phyloP scores from a whole-genome alignment of 2,797 vertebrate genomes.

The Myotis vivesi region DNA sequence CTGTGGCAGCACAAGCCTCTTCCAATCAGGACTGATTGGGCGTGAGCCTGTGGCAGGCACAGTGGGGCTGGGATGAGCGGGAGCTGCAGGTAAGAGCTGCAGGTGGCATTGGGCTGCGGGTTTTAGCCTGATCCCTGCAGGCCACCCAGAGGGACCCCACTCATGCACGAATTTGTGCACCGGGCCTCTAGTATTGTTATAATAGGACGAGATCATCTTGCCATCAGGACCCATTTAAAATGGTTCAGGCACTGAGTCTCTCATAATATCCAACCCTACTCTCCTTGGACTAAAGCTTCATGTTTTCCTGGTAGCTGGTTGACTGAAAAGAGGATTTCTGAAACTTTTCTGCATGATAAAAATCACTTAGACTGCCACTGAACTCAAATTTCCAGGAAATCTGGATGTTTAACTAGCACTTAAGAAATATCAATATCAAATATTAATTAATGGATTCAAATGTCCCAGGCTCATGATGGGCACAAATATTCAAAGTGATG shows the following conservation, averaged over 20 bases:
- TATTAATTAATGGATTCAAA: not conserved
- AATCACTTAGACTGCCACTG: not conserved
- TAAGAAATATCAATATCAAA: not conserved
- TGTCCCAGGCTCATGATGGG: not conserved
- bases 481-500: not conserved
- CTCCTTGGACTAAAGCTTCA: not conserved
- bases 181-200: too few relatives aligned
- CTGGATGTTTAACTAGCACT: not conserved
- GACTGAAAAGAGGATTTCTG: not conserved
- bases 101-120: too few relatives aligned
- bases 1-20: too few relatives aligned
- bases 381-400: constrained; percentile 1
- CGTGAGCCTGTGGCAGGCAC: too few relatives aligned
- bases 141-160: too few relatives aligned
- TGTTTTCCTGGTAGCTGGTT: not conserved
- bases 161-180: too few relatives aligned
- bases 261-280: not conserved
- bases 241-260: not conserved
- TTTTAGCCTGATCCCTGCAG: too few relatives aligned
- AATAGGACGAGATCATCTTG: not conserved
- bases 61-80: too few relatives aligned
- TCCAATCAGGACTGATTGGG: too few relatives aligned
- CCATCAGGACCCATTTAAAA: not conserved
- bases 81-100: too few relatives aligned
- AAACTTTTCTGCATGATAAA: constrained; percentile 8